Percentiles rank a stretch among this genome's conserved stretches.
phyloP scores from a whole-genome alignment of 1,140 invertebrate species.

The Lanistes nyassanus region DNA sequence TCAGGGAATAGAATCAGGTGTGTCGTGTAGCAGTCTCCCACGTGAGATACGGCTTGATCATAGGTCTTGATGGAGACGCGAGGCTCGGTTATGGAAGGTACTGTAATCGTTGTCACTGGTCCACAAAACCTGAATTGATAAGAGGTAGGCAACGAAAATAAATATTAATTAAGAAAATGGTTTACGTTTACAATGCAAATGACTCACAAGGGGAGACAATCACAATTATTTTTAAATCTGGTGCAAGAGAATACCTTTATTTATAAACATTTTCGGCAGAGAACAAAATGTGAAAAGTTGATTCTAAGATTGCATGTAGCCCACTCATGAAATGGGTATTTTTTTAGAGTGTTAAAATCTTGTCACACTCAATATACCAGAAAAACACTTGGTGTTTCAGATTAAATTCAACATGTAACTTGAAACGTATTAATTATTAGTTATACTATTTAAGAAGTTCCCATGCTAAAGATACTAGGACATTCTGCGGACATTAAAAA shows the following conservation, averaged over 20 bases:
- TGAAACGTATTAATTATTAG: too few species aligned
- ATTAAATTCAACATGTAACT: too few species aligned
- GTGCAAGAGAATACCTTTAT: not conserved
- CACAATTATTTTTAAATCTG: not conserved
- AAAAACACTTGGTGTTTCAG: too few species aligned
- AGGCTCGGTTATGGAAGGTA: not conserved
- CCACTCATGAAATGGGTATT: too few species aligned
- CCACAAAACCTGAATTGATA: conserved; percentile 1
- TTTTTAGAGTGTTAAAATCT: too few species aligned
- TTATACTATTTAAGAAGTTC: too few species aligned
- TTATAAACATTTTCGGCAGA: not conserved
- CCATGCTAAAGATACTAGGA: not conserved
- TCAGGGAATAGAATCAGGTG: not conserved
- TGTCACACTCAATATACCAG: too few species aligned
- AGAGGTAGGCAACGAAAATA: not conserved
- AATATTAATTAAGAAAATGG: not conserved
- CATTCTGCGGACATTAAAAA: not conserved
- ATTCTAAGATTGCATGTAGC: too few species aligned
- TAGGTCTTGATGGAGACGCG: not conserved
- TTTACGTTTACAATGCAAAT: not conserved
- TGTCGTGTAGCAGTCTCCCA: not conserved
- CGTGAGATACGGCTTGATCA: not conserved
- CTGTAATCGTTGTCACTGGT: not conserved
- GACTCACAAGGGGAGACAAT: too few species aligned
- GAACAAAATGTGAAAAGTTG: not conserved